These are phyloP conservation scores for Cisticola juncidis DNA, from an alignment of 2,113 vertebrate genomes.

Conservation along the genomic window DNA sequence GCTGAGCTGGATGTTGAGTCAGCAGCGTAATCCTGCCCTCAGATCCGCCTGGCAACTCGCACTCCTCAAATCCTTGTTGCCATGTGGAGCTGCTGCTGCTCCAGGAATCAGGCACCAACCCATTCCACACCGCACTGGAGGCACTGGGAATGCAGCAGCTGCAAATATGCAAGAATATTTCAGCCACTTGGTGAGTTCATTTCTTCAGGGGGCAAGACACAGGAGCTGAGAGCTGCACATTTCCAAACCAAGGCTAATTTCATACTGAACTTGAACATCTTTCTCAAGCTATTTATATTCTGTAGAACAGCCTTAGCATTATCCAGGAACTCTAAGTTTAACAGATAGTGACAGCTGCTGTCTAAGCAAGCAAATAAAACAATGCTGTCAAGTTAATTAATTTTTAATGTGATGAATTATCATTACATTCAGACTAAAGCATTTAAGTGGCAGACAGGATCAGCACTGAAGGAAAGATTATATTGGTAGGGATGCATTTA, in stretches of 20 bases:
- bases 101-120: not conserved
- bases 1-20: not conserved
- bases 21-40: not conserved
- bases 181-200: not conserved
- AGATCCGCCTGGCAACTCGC: not conserved
- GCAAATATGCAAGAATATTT: not conserved
- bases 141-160: not conserved
- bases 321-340: conserved; percentile 6
- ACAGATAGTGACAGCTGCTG: conserved; percentile 44
- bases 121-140: not conserved
- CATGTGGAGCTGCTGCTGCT: not conserved
- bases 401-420: conserved; percentile 41
- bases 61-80: not conserved
- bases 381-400: conserved; percentile 37
- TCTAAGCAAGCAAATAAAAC: conserved; percentile 42
- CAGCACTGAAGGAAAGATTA: not conserved
- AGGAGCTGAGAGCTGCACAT: not conserved
- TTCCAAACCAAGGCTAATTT: not conserved
- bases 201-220: not conserved
- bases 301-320: not conserved
- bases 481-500: not conserved
- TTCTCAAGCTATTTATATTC: conserved; percentile 26
- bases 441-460: not conserved
- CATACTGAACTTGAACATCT: not conserved
- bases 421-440: not conserved